Evolutionary conservation across 2,113 vertebrate species (phyloP).

Genomic region (Tenebrosternarchus preto): DNA sequence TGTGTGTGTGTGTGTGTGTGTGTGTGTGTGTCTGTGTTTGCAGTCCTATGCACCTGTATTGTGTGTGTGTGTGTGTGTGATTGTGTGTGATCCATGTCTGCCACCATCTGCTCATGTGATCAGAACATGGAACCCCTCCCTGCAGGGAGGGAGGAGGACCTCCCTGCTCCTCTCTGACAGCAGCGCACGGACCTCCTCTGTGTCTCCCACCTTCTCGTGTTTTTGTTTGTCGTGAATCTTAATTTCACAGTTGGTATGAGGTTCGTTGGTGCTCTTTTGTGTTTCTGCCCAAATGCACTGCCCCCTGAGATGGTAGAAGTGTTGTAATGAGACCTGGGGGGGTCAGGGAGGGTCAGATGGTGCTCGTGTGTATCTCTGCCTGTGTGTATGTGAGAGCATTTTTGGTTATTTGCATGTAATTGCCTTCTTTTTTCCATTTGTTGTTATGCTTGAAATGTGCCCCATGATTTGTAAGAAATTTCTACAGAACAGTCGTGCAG

Average conservation of each 20-base stretch:
- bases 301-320: constrained; percentile 20
- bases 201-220: neutral
- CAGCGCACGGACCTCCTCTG: constrained; percentile 4
- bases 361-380: constrained; percentile 21
- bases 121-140: constrained; percentile 18
- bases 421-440: constrained; percentile 19
- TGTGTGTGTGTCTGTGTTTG: neutral
- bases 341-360: constrained; percentile 20
- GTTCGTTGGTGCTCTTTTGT: constrained; percentile 38
- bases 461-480: constrained; percentile 13
- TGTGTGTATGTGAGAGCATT: neutral
- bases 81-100: neutral
- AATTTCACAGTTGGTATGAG: constrained; percentile 30
- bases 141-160: constrained; percentile 5
- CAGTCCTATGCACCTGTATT: constrained; percentile 3
- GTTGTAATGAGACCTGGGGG: constrained; percentile 23
- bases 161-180: constrained; percentile 11
- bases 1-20: constrained; percentile 3
- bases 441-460: constrained; percentile 31
- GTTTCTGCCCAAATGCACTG: constrained; percentile 20
- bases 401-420: constrained; percentile 46
- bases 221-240: constrained; percentile 25
- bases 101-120: constrained; percentile 32
- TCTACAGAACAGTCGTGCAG: constrained; percentile 19
- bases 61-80: neutral